Evolutionary conservation across 53 echinoderm and acorn worm species (phyloP).

Genomic region (Holothuria leucospilota): DNA sequence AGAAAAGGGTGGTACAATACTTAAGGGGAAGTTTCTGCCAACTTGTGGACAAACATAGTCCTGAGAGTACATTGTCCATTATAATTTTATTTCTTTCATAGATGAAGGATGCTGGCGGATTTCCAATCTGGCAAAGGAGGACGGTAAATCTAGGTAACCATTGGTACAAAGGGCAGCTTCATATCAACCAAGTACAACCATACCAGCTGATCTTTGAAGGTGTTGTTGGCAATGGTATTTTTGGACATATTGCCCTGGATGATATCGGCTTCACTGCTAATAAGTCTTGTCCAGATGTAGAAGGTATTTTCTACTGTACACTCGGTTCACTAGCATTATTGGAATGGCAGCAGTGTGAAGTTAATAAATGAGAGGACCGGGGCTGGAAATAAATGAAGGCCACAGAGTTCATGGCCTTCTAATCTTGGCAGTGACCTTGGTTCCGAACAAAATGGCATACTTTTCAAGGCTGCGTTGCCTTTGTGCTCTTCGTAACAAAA

Average conservation of each 20-base stretch:
- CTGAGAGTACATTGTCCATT: not conserved
- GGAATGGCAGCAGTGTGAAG: too few relatives aligned
- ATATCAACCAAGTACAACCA: not conserved
- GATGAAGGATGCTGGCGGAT: conserved; percentile 5
- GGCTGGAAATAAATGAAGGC: too few relatives aligned
- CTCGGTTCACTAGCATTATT: too few relatives aligned
- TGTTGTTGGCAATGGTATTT: conserved; percentile 54
- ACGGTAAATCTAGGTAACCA: conserved; percentile 65
- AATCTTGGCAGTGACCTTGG: too few relatives aligned
- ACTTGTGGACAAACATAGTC: too few relatives aligned
- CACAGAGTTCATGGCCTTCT: too few relatives aligned
- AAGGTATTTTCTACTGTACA: not conserved
- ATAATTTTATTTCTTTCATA: not conserved
- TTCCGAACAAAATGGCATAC: too few relatives aligned
- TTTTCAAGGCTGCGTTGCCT: too few relatives aligned
- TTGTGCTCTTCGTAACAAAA: too few relatives aligned
- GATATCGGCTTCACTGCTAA: conserved; percentile 71
- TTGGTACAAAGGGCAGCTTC: conserved; percentile 64
- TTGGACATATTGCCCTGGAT: conserved; percentile 74
- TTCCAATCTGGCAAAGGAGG: not conserved
- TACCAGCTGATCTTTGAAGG: conserved; percentile 71
- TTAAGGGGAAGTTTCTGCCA: too few relatives aligned
- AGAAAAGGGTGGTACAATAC: too few relatives aligned
- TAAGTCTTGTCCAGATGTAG: conserved; percentile 50
- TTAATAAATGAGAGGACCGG: too few relatives aligned